phyloP scores from a whole-genome alignment of 2,113 vertebrate genomes.

The Tapirus terrestris region DNA sequence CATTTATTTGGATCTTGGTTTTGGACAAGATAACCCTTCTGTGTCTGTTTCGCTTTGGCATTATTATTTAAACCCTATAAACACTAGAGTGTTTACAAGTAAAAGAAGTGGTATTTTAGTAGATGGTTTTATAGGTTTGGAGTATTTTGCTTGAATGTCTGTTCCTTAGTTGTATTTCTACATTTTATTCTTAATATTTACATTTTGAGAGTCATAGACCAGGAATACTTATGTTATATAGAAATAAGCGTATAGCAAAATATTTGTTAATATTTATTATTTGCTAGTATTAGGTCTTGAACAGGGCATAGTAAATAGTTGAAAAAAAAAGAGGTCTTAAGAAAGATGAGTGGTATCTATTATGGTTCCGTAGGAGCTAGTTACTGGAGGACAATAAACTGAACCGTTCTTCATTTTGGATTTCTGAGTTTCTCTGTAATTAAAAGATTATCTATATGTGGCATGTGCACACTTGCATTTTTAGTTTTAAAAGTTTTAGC shows the following conservation, averaged over 20 bases:
- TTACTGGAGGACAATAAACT: background rate
- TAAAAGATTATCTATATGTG: background rate
- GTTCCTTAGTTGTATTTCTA: background rate
- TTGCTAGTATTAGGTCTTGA: conserved; percentile 9
- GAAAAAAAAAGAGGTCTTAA: background rate
- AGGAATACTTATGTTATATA: background rate
- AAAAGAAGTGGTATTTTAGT: conserved; percentile 16
- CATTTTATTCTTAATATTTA: conserved; percentile 27
- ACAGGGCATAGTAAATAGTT: background rate
- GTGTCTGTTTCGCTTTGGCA: background rate
- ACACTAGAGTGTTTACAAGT: background rate
- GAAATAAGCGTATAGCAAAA: conserved; percentile 20
- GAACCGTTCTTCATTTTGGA: background rate
- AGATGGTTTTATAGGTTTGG: background rate
- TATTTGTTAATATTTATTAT: conserved; percentile 40
- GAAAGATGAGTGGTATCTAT: background rate
- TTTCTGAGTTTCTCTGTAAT: conserved; percentile 45
- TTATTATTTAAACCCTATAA: background rate
- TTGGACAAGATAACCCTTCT: background rate
- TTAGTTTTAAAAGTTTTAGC: conserved; percentile 39
- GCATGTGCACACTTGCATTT: conserved; percentile 1
- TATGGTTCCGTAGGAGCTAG: background rate
- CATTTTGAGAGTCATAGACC: background rate
- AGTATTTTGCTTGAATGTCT: conserved; percentile 4
- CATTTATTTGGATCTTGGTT: background rate